These are phyloP conservation scores for Trachemys scripta DNA, from an alignment of 2,113 vertebrate genomes.

Conservation along the genomic window DNA sequence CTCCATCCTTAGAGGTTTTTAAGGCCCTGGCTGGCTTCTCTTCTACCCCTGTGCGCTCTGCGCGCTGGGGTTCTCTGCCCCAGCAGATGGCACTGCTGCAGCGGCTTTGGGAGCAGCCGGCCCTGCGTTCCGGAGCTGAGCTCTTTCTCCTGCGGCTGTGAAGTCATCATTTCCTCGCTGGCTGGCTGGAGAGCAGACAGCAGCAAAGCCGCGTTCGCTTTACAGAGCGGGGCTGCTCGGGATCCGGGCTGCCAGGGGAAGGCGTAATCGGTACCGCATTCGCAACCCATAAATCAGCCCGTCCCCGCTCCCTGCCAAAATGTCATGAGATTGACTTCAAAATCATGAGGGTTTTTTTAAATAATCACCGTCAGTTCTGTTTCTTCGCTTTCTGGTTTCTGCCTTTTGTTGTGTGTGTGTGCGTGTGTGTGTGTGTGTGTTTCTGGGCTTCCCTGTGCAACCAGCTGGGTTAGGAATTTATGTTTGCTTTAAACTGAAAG, in stretches of 20 bases:
- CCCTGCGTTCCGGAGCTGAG: background rate
- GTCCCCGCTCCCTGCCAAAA: no score
- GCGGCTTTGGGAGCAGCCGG: background rate
- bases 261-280: no score
- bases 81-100: background rate
- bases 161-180: background rate
- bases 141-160: no score
- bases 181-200: background rate
- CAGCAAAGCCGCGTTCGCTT: background rate
- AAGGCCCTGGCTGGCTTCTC: no score
- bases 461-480: no score
- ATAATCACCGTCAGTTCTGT: background rate
- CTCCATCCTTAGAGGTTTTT: no score
- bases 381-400: background rate
- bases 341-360: background rate
- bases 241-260: no score
- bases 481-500: no score
- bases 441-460: no score
- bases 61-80: background rate
- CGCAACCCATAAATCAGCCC: no score
- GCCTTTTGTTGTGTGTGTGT: no score
- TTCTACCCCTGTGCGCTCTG: background rate
- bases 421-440: no score
- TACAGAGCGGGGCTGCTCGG: background rate
- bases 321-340: background rate